Evolutionary conservation across 1,140 invertebrate species (phyloP).

Genomic region (Tetramorium parvispinum): DNA sequence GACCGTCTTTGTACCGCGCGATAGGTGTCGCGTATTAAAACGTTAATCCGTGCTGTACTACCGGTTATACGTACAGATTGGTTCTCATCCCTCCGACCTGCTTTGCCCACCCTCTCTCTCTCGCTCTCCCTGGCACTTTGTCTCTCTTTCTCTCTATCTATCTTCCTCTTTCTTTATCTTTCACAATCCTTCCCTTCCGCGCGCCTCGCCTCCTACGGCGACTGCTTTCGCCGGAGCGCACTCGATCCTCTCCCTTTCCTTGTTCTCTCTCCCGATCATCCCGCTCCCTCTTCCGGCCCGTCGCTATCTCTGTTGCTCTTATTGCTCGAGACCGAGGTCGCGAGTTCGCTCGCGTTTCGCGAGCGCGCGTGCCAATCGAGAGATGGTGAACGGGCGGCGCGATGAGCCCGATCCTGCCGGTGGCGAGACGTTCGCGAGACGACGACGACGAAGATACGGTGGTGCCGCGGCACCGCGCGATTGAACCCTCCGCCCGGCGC

Average conservation of each 20-base stretch:
- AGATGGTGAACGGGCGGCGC: conserved; percentile 72
- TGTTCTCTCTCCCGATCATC: conserved; percentile 38
- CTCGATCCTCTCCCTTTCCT: conserved; percentile 37
- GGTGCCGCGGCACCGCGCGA: not conserved
- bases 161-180: conserved; percentile 27
- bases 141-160: not conserved
- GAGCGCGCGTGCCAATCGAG: conserved; percentile 61
- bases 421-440: conserved; percentile 51
- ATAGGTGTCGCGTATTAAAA: conserved; percentile 79
- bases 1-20: conserved; percentile 68
- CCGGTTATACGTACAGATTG: conserved; percentile 79
- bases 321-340: conserved; percentile 12
- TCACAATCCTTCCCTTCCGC: conserved; percentile 8
- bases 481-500: not conserved
- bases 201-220: conserved; percentile 13
- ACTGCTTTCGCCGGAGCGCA: conserved; percentile 22
- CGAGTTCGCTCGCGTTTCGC: conserved; percentile 44
- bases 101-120: conserved; percentile 42
- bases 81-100: conserved; percentile 38
- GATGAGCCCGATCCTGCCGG: conserved; percentile 61
- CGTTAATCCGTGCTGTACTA: conserved; percentile 81
- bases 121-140: no score
- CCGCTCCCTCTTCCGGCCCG: not conserved
- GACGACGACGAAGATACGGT: conserved; percentile 30
- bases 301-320: conserved; percentile 6